Evolutionary conservation across 2,888 invertebrate species (phyloP), one percentile per base, ranked within the genome.

Genomic region (Reticulitermes lucifugus): DNA sequence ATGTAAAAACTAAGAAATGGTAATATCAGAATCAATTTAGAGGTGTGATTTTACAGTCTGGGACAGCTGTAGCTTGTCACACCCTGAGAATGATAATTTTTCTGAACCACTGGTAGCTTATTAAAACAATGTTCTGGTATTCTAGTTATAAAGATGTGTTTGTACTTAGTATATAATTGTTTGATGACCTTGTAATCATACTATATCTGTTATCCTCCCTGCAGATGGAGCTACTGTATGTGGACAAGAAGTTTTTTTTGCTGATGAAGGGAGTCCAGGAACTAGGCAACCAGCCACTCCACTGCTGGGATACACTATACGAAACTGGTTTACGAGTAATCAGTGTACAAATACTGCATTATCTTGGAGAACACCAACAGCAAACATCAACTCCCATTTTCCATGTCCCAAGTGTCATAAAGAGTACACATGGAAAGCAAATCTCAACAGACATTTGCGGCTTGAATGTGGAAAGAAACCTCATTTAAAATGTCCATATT

Each of bases 341-440:
- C 25, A 71, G 25, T 10, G n/a, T 71, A 7, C 14, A 9, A 71
- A 14, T 71, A 29, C 35, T 29, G n/a, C 29, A 29, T 25, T 29
- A 2, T 71, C 71, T 71, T 14, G 35, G 71, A 71, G 29, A 29
- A 7, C 71, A 29, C 29, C 21, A 14, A 21, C 0, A 18, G 60
- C n/a, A 60, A 60, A 60, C 6, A 60, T 60, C 6, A 60, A 60
- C 21, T n/a, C 18, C 10, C 21, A 21, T n/a, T 60, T 60, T 18
- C 60, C 60, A 2, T 60, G 60, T 18, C 60, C 46, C 21, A 73
- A 79, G 22, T 88, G 87, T 87, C 86, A 79, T 55, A 79, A 83
- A 86, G 86, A 85, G 87, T 89, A 88, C 84, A 89, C 89, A 81
- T 89, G 89, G 21, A 82, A 89, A 88, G 60, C 43, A 65, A 85